phyloP scores from a whole-genome alignment of 1,140 invertebrate species.

The Centruroides vittatus region DNA sequence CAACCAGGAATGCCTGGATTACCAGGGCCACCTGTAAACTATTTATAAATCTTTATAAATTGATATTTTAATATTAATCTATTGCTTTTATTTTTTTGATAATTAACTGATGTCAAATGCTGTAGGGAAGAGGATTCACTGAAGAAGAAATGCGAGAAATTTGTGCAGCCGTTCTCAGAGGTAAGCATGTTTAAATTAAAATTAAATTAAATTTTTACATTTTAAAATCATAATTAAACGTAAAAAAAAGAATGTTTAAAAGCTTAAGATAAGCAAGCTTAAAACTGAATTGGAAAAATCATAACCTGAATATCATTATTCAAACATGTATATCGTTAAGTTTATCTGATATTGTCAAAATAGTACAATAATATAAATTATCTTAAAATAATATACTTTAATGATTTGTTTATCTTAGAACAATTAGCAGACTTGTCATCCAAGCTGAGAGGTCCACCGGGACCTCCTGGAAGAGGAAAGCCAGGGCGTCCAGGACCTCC shows the following conservation, averaged over 20 bases:
- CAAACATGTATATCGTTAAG: too few relatives aligned
- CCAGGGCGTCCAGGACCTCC: constrained; percentile 41
- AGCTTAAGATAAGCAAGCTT: not conserved
- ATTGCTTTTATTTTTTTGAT: not conserved
- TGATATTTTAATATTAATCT: not conserved
- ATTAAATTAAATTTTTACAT: too few relatives aligned
- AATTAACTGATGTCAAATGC: not conserved
- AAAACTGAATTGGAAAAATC: too few relatives aligned
- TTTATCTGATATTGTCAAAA: not conserved
- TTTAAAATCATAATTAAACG: too few relatives aligned
- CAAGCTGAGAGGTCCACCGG: constrained; percentile 43
- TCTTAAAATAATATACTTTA: not conserved
- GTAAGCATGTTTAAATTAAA: constrained; percentile 21
- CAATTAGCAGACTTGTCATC: constrained; percentile 43
- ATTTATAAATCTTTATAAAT: too few relatives aligned
- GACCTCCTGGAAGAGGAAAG: constrained; percentile 41
- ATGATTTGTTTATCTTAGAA: constrained; percentile 29
- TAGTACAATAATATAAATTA: not conserved
- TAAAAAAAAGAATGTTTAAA: not conserved
- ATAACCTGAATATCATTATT: too few relatives aligned
- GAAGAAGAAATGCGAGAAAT: constrained; percentile 40
- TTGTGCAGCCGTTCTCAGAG: constrained; percentile 37
- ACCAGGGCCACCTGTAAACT: constrained; percentile 14
- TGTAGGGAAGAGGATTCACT: constrained; percentile 33
- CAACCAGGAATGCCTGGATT: constrained; percentile 17